Conservation (phyloP, 2,888 invertebrate species). For the Archips crataeganus region DNA sequence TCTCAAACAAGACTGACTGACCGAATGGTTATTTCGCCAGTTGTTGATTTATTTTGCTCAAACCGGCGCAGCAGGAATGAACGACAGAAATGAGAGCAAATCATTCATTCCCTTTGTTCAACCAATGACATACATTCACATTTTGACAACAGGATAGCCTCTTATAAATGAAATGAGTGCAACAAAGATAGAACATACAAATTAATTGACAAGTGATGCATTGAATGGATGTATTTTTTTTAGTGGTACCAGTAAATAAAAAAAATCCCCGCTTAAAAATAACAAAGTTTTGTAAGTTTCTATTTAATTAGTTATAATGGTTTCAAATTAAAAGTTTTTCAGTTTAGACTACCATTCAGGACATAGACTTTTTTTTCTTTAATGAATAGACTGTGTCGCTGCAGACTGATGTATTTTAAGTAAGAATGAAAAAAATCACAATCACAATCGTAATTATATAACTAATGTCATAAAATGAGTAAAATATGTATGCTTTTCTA, state of each 20-base stretch:
- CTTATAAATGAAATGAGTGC: neutral
- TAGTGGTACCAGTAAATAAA: neutral
- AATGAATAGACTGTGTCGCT: too few relatives aligned
- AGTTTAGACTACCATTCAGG: too few relatives aligned
- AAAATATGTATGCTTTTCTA: too few relatives aligned
- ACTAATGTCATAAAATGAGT: too few relatives aligned
- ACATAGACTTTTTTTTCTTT: too few relatives aligned
- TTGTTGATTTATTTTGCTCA: conserved; percentile 24
- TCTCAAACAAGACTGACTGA: conserved; percentile 56
- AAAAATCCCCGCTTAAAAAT: too few relatives aligned
- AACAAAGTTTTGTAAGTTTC: too few relatives aligned
- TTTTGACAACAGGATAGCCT: conserved; percentile 27
- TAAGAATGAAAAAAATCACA: too few relatives aligned
- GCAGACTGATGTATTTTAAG: too few relatives aligned
- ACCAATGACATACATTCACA: conserved; percentile 26
- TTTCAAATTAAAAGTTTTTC: too few relatives aligned
- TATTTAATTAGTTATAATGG: too few relatives aligned
- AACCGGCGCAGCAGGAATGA: conserved; percentile 24
- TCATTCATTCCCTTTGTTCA: conserved; percentile 33
- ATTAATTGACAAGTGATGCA: neutral
- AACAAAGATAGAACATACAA: conserved; percentile 16
- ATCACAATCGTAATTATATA: too few relatives aligned
- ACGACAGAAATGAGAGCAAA: conserved; percentile 6
- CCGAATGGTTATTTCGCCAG: conserved; percentile 27
- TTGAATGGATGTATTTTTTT: neutral